Conservation (phyloP, 2,888 invertebrate genomes). For the Hololepta plana region DNA sequence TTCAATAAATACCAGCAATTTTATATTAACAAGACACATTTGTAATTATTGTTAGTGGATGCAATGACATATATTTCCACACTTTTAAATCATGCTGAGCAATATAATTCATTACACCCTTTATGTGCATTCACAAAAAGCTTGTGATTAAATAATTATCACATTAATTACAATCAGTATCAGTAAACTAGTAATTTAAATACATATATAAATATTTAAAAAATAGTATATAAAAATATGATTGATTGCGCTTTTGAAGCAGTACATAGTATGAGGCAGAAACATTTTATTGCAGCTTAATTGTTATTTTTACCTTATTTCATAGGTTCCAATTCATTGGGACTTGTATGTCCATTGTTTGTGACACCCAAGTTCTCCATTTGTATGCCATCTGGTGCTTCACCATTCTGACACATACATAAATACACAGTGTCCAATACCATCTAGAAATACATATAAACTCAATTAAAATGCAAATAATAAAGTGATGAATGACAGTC, state of each 20-base stretch:
- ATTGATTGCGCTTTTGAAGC: no score
- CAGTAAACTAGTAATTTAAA: conserved; percentile 3
- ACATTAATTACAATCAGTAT: no score
- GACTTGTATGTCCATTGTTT: conserved; percentile 14
- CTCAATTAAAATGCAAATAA: background rate
- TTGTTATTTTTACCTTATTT: no score
- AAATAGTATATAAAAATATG: no score
- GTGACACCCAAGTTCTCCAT: conserved; percentile 62
- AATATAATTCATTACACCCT: no score
- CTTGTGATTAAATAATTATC: no score
- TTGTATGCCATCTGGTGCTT: conserved; percentile 63
- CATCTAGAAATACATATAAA: conserved; percentile 43
- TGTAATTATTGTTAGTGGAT: conserved; percentile 3
- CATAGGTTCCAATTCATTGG: conserved; percentile 27
- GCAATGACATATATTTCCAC: no score
- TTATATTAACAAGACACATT: conserved; percentile 5
- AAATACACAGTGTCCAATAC: conserved; percentile 85
- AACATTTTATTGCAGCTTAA: no score
- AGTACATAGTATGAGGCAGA: no score
- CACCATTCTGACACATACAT: conserved; percentile 85
- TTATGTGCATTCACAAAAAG: no score
- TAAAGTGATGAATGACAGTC: conserved; percentile 14
- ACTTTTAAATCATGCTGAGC: no score
- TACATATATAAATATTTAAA: conserved; percentile 5
- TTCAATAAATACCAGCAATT: conserved; percentile 1